A percentile compares a stretch with the other conserved stretches of the same genome.
Evolutionary conservation across 2,888 invertebrate genomes (phyloP).

Genomic region (Galeopsomyia nigrocyanea): DNA sequence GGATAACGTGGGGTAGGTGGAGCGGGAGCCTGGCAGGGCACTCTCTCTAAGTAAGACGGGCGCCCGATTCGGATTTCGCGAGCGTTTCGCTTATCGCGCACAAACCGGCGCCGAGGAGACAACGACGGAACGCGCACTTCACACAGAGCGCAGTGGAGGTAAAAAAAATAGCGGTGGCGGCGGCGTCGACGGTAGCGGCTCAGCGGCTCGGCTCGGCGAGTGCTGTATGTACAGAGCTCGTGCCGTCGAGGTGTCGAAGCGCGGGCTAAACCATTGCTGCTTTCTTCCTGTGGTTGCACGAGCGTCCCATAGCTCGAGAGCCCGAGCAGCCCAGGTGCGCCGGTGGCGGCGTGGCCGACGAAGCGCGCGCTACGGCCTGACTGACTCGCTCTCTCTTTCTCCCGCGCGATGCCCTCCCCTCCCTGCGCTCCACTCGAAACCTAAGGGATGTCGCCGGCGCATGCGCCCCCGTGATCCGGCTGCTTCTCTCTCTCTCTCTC

Average conservation of each 20-base stretch:
- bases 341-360: constrained; percentile 62
- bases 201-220: background rate
- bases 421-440: constrained; percentile 40
- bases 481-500: constrained; percentile 33
- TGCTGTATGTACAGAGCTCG: no score
- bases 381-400: constrained; percentile 66
- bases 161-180: background rate
- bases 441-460: constrained; percentile 30
- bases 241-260: no score
- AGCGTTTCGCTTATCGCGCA: no score
- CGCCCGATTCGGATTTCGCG: no score
- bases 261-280: constrained; percentile 19
- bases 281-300: constrained; percentile 69
- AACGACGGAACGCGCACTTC: background rate
- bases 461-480: constrained; percentile 33
- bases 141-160: background rate
- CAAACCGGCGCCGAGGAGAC: no score
- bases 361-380: constrained; percentile 69
- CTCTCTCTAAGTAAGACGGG: no score
- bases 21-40: no score
- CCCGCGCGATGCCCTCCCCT: constrained; percentile 53
- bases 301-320: constrained; percentile 66
- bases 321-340: constrained; percentile 5
- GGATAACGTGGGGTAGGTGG: background rate
- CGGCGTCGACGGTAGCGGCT: no score